These are phyloP conservation scores for Tachyglossus aculeatus DNA, from an alignment of 2,797 vertebrate species.

Conservation along the genomic window DNA sequence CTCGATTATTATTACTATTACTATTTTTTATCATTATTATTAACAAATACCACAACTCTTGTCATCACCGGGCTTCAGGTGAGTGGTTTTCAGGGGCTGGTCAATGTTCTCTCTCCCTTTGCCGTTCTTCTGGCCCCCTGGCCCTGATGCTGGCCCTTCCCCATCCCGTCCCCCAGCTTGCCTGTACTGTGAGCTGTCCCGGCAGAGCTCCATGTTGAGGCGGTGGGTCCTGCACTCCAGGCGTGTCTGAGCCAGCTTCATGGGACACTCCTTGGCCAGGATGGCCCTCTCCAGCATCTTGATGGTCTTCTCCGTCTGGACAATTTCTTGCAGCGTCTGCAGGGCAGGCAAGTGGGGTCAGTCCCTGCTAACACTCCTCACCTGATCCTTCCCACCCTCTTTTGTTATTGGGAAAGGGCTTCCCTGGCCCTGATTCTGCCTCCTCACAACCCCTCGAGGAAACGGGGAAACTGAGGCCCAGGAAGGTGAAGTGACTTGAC, in stretches of 20 bases:
- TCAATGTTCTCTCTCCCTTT: no score
- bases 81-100: neutral
- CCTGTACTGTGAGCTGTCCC: constrained; percentile 67
- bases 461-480: no score
- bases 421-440: no score
- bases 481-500: no score
- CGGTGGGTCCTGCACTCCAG: constrained; percentile 62
- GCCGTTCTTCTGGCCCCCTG: no score
- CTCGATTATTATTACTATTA: no score
- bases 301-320: constrained; percentile 76
- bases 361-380: neutral
- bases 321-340: constrained; percentile 73
- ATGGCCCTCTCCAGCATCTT: constrained; percentile 69
- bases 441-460: no score
- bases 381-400: neutral
- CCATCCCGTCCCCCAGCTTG: constrained; percentile 31
- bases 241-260: constrained; percentile 72
- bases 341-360: neutral
- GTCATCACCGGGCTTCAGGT: no score
- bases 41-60: no score
- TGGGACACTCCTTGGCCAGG: constrained; percentile 68
- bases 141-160: neutral
- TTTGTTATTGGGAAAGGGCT: no score
- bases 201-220: constrained; percentile 70
- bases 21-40: no score